Conservation (phyloP, 2,888 invertebrate genomes). For the Drosophila parthenogenetica region DNA sequence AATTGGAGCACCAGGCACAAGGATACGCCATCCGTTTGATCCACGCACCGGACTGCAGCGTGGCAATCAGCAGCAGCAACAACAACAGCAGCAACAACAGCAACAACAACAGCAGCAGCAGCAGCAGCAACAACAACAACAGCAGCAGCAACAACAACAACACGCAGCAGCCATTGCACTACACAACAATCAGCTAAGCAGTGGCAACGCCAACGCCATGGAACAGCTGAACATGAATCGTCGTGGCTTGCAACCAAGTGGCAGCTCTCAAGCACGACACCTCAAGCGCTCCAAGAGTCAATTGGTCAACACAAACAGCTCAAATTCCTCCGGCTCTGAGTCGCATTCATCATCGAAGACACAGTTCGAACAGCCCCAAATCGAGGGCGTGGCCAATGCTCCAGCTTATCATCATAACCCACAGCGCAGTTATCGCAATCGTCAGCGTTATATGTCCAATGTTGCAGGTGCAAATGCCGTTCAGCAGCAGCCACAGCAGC, state of each 20-base stretch:
- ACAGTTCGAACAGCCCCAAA: constrained; percentile 32
- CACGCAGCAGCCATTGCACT: background rate
- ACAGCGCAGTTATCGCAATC: constrained; percentile 66
- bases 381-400: constrained; percentile 12
- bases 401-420: constrained; percentile 40
- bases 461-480: background rate
- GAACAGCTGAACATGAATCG: constrained; percentile 25
- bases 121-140: background rate
- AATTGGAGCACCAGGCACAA: constrained; percentile 50
- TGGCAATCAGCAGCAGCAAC: constrained; percentile 22
- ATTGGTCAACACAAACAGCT: constrained; percentile 24
- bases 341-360: constrained; percentile 62
- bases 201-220: constrained; percentile 20
- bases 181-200: constrained; percentile 16
- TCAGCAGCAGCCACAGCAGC: constrained; percentile 12
- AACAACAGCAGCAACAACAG: constrained; percentile 36
- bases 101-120: background rate
- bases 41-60: constrained; percentile 33
- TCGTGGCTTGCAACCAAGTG: constrained; percentile 25
- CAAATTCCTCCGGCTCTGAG: constrained; percentile 64
- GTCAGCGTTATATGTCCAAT: constrained; percentile 54
- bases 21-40: constrained; percentile 48
- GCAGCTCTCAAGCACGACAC: constrained; percentile 29
- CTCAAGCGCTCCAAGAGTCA: constrained; percentile 45
- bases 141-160: background rate